phyloP scores from a whole-genome alignment of 1,140 invertebrate species.

The Portunus trituberculatus region DNA sequence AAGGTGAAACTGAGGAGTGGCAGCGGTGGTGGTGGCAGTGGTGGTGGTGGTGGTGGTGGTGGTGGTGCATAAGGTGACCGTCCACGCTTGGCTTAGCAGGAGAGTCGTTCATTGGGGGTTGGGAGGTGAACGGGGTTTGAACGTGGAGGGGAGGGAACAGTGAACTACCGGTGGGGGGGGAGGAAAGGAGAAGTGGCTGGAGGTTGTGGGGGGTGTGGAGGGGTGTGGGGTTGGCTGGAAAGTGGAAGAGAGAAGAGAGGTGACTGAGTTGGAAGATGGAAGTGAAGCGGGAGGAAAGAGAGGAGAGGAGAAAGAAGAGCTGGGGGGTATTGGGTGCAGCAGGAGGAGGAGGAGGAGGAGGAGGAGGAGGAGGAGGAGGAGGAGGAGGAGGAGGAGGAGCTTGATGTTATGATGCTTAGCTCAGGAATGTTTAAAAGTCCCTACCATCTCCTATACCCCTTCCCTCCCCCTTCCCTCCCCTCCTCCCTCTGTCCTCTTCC shows the following conservation, averaged over 20 bases:
- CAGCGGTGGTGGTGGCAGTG: background rate
- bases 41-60: background rate
- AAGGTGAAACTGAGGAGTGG: background rate
- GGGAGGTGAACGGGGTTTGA: background rate
- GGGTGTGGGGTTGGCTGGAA: background rate
- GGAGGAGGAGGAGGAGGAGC: background rate
- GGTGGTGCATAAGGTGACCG: background rate
- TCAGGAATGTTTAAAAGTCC: constrained; percentile 2
- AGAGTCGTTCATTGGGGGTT: background rate
- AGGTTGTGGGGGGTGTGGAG: background rate
- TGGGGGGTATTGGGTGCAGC: too few relatives aligned
- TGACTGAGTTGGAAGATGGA: background rate
- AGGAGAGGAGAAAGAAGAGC: background rate
- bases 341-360: background rate
- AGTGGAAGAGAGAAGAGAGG: background rate
- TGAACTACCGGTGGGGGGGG: constrained; percentile 15
- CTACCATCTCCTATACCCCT: background rate
- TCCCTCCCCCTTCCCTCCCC: background rate
- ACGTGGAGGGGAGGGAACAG: background rate
- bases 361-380: background rate
- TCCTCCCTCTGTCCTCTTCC: background rate
- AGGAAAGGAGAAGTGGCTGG: background rate
- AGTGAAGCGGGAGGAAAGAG: background rate
- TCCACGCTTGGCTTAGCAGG: constrained; percentile 18
- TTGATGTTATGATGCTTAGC: background rate